Conservation (phyloP, 2,888 invertebrate genomes). For the Chymomyza procnemis region DNA sequence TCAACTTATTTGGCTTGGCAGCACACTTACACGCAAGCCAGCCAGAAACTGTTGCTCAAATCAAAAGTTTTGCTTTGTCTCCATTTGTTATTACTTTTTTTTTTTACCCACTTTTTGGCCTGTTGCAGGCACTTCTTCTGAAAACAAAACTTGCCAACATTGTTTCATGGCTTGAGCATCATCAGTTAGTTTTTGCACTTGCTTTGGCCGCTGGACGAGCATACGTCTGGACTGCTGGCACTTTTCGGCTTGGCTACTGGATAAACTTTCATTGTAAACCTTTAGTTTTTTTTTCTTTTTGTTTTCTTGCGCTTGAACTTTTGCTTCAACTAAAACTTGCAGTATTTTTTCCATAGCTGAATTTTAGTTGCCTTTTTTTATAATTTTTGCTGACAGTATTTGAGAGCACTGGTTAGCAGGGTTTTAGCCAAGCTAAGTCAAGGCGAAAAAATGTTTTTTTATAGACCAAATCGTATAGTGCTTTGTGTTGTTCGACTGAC, state of each 20-base stretch:
- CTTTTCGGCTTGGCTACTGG: conserved; percentile 3
- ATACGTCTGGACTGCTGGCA: conserved; percentile 5
- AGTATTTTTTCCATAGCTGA: conserved; percentile 28
- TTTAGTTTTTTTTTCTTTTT: conserved; percentile 16
- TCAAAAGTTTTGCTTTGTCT: neutral
- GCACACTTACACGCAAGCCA: neutral
- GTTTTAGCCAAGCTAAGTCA: neutral
- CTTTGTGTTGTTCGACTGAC: neutral
- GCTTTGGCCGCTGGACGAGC: neutral
- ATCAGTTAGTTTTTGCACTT: conserved; percentile 29
- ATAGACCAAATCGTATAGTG: neutral
- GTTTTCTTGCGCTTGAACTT: conserved; percentile 40
- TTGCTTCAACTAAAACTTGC: conserved; percentile 29
- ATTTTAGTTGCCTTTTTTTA: conserved; percentile 5
- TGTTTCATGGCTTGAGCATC: conserved; percentile 41
- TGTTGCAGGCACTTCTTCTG: neutral
- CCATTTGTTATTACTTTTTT: neutral
- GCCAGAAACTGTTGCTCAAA: neutral
- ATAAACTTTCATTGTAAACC: conserved; percentile 41
- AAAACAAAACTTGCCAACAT: conserved; percentile 42
- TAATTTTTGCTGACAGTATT: conserved; percentile 14
- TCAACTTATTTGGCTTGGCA: conserved; percentile 34
- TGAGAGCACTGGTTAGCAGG: neutral
- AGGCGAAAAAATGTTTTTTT: neutral
- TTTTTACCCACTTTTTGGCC: neutral